These are phyloP conservation scores for Willowsia nigromaculata DNA, from an alignment of 2,888 invertebrate species.

Conservation along the genomic window DNA sequence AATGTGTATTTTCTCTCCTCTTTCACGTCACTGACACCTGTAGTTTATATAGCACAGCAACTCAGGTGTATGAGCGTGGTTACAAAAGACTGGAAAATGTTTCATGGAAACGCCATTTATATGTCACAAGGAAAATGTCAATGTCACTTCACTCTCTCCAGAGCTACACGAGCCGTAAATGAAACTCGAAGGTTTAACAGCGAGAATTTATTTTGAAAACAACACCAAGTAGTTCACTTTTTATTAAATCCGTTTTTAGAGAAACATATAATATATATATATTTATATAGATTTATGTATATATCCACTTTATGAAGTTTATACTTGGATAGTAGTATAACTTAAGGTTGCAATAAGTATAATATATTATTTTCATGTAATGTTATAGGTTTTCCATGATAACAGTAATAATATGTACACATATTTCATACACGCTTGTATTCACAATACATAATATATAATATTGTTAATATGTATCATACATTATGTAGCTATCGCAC, in stretches of 20 bases:
- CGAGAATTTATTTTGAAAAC: slow-evolving; percentile 51
- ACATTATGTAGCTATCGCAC: slow-evolving; percentile 32
- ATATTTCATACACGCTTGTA: not conserved
- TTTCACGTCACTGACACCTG: not conserved
- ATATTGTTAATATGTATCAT: no score
- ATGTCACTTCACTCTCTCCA: not conserved
- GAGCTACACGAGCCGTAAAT: not conserved
- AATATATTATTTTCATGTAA: no score
- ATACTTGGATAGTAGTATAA: not conserved
- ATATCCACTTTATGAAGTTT: not conserved
- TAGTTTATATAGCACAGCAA: not conserved
- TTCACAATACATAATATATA: not conserved
- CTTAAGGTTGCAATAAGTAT: not conserved
- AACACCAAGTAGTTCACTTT: slow-evolving; percentile 71
- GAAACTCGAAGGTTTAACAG: not conserved
- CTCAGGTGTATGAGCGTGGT: not conserved
- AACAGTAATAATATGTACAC: not conserved
- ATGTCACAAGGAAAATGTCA: not conserved
- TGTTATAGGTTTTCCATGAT: no score
- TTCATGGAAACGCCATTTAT: not conserved
- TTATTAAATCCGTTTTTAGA: slow-evolving; percentile 73
- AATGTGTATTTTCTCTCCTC: not conserved
- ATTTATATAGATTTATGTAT: slow-evolving; percentile 50
- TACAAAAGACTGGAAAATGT: not conserved
- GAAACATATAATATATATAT: slow-evolving; percentile 67